Conservation (phyloP, 1,140 invertebrate species). For the Hylyphantes graminicola region DNA sequence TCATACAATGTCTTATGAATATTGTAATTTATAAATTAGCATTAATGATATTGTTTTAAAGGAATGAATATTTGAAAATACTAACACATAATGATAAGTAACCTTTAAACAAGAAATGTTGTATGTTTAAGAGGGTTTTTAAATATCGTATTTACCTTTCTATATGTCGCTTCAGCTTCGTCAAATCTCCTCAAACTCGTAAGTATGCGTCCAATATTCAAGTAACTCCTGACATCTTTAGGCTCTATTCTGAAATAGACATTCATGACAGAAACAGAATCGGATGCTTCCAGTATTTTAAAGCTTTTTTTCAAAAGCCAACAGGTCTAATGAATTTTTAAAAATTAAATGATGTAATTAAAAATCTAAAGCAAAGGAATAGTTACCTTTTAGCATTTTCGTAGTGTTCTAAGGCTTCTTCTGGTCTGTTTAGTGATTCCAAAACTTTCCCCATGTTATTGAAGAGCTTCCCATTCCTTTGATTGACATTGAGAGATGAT, state of each 20-base stretch:
- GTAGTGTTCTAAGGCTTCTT: conserved; percentile 90
- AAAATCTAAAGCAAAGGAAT: background rate
- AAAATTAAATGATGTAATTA: background rate
- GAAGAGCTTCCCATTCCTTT: conserved; percentile 93
- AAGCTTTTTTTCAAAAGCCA: too few relatives aligned
- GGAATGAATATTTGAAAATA: too few relatives aligned
- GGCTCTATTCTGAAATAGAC: conserved; percentile 79
- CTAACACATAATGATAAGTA: too few relatives aligned
- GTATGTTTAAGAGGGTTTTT: background rate
- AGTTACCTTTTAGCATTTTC: conserved; percentile 83
- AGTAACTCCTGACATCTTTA: conserved; percentile 95
- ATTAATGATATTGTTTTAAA: too few relatives aligned
- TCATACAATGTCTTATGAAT: too few relatives aligned
- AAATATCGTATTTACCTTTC: conserved; percentile 72
- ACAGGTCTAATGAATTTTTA: background rate
- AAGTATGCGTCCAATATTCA: conserved; percentile 95
- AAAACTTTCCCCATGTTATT: conserved; percentile 97
- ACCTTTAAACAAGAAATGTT: background rate
- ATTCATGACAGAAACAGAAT: background rate
- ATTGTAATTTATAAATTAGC: too few relatives aligned
- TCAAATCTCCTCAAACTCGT: conserved; percentile 91
- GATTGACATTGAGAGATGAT: conserved; percentile 89
- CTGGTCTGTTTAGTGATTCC: conserved; percentile 84
- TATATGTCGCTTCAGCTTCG: conserved; percentile 91
- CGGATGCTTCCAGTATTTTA: too few relatives aligned